Percentiles rank a stretch among this genome's conserved stretches.
phyloP scores from a whole-genome alignment of 53 echinoderm and acorn worm genomes.

The Zoroaster sp. region DNA sequence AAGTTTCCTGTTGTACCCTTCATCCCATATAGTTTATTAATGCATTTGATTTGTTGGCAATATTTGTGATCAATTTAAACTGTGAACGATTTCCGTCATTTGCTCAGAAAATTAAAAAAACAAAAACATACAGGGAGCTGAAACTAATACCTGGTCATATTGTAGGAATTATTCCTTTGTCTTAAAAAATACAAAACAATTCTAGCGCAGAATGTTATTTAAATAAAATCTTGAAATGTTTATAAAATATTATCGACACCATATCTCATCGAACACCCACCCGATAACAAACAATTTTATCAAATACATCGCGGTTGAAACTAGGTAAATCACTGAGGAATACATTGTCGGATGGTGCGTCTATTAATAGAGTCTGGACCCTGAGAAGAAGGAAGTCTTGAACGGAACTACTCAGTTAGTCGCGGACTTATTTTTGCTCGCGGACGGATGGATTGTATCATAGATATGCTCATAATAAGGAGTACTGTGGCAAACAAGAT shows the following conservation, averaged over 20 bases:
- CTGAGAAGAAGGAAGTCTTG: constrained; percentile 15
- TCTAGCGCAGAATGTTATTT: no score
- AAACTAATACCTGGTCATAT: no score
- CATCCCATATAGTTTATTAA: no score
- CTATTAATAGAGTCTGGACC: background rate
- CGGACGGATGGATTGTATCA: background rate
- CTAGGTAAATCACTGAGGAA: background rate
- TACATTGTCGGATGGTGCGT: background rate
- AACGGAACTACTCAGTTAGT: constrained; percentile 31
- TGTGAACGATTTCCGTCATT: no score
- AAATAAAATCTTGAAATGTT: no score
- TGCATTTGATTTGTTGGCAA: no score
- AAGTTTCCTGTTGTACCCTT: no score
- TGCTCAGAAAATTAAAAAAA: no score
- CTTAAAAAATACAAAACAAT: no score
- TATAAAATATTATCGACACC: background rate
- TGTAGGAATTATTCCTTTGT: no score
- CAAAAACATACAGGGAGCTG: no score
- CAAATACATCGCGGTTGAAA: background rate
- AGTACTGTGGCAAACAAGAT: background rate
- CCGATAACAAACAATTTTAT: background rate
- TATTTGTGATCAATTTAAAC: no score
- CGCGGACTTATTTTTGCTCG: background rate
- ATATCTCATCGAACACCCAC: background rate
- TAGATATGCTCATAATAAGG: background rate